These are phyloP conservation scores for Ageneiosus marmoratus DNA, from an alignment of 2,113 vertebrate species.

Conservation along the genomic window DNA sequence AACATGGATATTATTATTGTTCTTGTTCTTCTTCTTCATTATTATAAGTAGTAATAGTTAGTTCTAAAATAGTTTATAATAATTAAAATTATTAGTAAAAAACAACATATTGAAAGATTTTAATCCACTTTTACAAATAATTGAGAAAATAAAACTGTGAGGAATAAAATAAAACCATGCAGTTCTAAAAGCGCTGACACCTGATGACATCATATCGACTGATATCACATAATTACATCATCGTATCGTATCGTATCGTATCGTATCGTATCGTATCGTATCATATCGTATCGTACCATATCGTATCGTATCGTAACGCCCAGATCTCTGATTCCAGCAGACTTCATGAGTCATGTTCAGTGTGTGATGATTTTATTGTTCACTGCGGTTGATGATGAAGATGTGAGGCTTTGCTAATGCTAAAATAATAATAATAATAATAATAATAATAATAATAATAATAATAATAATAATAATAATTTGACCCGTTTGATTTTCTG, in stretches of 20 bases:
- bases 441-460: slow-evolving; percentile 1
- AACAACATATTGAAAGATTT: neutral
- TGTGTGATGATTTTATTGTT: neutral
- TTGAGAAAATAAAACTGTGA: neutral
- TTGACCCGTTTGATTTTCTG: neutral
- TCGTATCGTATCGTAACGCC: neutral
- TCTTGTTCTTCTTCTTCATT: too few relatives aligned
- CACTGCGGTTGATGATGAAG: neutral
- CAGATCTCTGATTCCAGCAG: neutral
- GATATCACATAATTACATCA: neutral
- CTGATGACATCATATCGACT: neutral
- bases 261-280: neutral
- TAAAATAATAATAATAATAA: neutral
- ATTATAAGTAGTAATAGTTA: too few relatives aligned
- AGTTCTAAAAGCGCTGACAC: neutral
- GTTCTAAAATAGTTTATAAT: too few relatives aligned
- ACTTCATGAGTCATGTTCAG: neutral
- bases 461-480: too few relatives aligned
- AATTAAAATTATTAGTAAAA: neutral
- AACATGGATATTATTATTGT: too few relatives aligned
- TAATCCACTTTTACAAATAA: neutral
- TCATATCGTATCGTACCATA: too few relatives aligned
- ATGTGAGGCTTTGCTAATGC: neutral
- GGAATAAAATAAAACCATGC: neutral
- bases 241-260: neutral